These are phyloP conservation scores for Campoletis raptor DNA, from an alignment of 2,888 invertebrate genomes.

Conservation along the genomic window DNA sequence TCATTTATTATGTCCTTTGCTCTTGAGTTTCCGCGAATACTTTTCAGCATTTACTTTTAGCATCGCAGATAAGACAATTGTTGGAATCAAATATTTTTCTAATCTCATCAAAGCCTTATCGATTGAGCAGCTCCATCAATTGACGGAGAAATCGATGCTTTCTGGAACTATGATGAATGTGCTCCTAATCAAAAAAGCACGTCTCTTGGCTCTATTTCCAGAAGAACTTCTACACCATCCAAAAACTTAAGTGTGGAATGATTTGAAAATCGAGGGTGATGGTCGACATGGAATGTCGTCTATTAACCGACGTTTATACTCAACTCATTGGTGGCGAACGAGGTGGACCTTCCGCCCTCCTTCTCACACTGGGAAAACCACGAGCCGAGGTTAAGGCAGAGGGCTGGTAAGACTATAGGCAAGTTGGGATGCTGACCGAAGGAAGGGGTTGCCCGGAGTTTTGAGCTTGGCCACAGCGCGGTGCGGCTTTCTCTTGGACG, in stretches of 20 bases:
- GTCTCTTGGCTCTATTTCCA: background rate
- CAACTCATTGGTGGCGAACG: conserved; percentile 78
- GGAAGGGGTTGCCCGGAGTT: conserved; percentile 77
- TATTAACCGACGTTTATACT: conserved; percentile 82
- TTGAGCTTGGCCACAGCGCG: conserved; percentile 79
- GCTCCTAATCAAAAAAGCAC: background rate
- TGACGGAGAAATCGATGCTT: background rate
- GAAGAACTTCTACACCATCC: background rate
- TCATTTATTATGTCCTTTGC: conserved; percentile 10
- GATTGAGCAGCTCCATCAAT: background rate
- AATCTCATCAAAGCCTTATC: background rate
- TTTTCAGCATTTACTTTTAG: background rate
- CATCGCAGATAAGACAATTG: background rate
- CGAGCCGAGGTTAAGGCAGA: conserved; percentile 73
- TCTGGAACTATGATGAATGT: background rate
- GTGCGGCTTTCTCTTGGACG: conserved; percentile 73
- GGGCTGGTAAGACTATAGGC: conserved; percentile 55
- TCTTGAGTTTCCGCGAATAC: conserved; percentile 4
- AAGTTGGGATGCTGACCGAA: conserved; percentile 53
- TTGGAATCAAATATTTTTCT: background rate
- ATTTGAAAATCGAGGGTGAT: conserved; percentile 9
- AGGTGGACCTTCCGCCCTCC: conserved; percentile 77
- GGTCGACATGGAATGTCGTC: conserved; percentile 70
- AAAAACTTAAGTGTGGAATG: conserved; percentile 21
- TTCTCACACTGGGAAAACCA: conserved; percentile 79